phyloP scores from a whole-genome alignment of 2,113 vertebrate genomes.

The Sclerurus mexicanus region DNA sequence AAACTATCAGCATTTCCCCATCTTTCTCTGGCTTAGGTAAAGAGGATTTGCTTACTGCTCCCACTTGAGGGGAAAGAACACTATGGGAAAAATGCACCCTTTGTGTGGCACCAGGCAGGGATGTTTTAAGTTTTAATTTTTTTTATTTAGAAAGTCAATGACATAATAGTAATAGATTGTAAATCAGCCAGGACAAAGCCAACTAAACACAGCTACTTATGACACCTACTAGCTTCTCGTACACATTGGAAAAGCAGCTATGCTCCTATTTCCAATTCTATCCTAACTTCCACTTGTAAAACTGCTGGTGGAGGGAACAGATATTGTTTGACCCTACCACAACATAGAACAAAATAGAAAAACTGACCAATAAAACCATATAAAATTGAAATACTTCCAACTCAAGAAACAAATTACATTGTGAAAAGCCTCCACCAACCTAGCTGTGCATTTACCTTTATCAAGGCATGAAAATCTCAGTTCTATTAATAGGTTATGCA shows the following conservation, averaged over 20 bases:
- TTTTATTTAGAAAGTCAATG: neutral
- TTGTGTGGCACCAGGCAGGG: neutral
- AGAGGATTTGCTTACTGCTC: neutral
- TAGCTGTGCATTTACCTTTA: neutral
- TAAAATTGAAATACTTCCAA: neutral
- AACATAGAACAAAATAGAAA: neutral
- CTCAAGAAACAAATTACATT: neutral
- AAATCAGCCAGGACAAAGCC: neutral
- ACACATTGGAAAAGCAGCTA: neutral
- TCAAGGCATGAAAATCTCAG: neutral
- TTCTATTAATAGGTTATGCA: neutral
- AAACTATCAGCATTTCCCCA: neutral
- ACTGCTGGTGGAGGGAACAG: neutral
- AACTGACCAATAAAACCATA: neutral
- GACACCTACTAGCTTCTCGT: neutral
- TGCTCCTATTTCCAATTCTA: neutral
- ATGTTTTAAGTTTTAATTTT: neutral
- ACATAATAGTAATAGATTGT: neutral
- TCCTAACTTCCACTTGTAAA: neutral
- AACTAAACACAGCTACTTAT: neutral
- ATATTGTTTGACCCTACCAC: neutral
- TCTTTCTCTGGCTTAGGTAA: neutral
- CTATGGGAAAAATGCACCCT: neutral
- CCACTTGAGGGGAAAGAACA: neutral
- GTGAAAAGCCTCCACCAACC: neutral